Evolutionary conservation across 2,888 invertebrate species (phyloP).

Genomic region (Pollenia angustigena): DNA sequence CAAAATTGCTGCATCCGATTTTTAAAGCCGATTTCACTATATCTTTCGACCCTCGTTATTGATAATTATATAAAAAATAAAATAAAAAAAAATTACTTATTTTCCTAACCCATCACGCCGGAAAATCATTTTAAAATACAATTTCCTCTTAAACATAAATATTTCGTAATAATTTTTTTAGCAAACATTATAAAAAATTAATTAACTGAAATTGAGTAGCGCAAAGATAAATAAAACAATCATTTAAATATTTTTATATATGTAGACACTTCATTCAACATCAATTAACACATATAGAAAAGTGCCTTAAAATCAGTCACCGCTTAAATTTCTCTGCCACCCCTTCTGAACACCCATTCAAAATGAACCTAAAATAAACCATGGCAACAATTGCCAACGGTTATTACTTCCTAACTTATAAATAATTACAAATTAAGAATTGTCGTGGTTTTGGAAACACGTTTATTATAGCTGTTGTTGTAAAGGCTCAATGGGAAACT

Average conservation of each 20-base stretch:
- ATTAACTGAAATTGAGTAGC: not conserved
- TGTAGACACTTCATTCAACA: not conserved
- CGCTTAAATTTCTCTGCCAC: not conserved
- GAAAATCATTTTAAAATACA: too few species aligned
- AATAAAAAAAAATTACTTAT: too few species aligned
- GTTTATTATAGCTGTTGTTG: not conserved
- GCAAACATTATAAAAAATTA: not conserved
- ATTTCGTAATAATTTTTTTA: not conserved
- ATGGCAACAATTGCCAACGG: not conserved
- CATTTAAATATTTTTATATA: not conserved
- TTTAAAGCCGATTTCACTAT: too few species aligned
- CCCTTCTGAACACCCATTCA: not conserved
- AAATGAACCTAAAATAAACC: not conserved
- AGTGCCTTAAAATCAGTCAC: too few species aligned
- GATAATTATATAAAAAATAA: too few species aligned
- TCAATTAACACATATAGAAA: constrained; percentile 1
- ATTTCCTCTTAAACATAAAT: too few species aligned
- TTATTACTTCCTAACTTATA: constrained; percentile 11
- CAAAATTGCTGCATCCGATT: too few species aligned
- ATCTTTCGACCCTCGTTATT: too few species aligned
- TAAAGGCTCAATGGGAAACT: constrained; percentile 5
- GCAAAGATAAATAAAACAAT: not conserved
- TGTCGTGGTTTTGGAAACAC: constrained; percentile 25
- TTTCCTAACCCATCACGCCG: too few species aligned
- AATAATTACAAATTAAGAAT: constrained; percentile 29